Conservation (phyloP, 1,140 invertebrate species). For the Colletes gigas region DNA sequence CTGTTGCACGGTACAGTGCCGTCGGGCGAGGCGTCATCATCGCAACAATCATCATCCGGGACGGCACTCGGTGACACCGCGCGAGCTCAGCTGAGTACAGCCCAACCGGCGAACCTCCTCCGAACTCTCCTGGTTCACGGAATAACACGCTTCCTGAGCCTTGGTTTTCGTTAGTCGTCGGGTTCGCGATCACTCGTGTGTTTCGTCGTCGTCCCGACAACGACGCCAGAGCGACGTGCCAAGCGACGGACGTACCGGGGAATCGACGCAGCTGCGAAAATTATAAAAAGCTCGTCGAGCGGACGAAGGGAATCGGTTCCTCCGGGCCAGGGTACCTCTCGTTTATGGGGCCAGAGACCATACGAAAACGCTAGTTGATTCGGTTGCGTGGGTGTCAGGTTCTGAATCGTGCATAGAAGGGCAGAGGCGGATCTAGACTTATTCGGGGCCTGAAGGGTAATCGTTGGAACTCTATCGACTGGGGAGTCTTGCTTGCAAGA, state of each 20-base stretch:
- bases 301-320: too few species aligned
- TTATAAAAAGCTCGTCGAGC: too few species aligned
- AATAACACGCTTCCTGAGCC: constrained; percentile 23
- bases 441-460: too few species aligned
- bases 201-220: constrained; percentile 1
- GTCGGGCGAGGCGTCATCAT: constrained; percentile 80
- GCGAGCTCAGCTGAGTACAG: constrained; percentile 69
- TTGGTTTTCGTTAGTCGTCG: constrained; percentile 12
- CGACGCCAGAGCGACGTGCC: not conserved
- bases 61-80: constrained; percentile 66
- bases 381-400: too few species aligned
- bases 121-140: constrained; percentile 36
- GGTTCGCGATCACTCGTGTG: not conserved
- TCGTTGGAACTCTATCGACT: too few species aligned
- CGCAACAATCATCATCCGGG: constrained; percentile 73
- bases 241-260: not conserved
- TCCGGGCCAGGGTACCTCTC: too few species aligned
- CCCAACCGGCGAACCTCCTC: constrained; percentile 29
- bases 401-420: too few species aligned
- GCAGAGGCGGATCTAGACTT: too few species aligned
- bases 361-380: too few species aligned
- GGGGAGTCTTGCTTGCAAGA: too few species aligned
- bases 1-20: constrained; percentile 81
- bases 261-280: not conserved
- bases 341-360: too few species aligned